Conservation (phyloP, 1,140 invertebrate species). For the Papilio dardanus region DNA sequence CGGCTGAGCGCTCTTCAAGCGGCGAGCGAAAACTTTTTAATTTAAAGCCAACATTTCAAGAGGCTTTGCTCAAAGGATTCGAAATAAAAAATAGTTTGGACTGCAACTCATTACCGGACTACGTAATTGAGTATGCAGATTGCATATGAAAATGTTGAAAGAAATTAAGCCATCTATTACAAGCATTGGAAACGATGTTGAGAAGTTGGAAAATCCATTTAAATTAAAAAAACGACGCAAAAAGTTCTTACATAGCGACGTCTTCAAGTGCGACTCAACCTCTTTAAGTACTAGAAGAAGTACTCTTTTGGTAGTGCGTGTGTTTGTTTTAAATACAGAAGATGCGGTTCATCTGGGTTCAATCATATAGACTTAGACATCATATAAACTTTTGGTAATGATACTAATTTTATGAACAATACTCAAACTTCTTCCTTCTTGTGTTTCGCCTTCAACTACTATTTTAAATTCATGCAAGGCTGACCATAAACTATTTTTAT, state of each 20-base stretch:
- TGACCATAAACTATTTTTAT: background rate
- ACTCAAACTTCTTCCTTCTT: too few species aligned
- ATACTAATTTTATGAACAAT: background rate
- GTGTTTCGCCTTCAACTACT: too few species aligned
- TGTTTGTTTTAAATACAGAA: too few species aligned
- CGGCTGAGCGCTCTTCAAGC: slow-evolving; percentile 50
- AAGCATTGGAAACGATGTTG: slow-evolving; percentile 28
- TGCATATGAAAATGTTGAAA: slow-evolving; percentile 51
- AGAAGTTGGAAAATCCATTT: slow-evolving; percentile 33
- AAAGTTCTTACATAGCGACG: too few species aligned
- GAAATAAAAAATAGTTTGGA: slow-evolving; percentile 69
- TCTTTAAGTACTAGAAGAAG: too few species aligned
- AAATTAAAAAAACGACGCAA: slow-evolving; percentile 1
- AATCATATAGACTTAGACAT: too few species aligned
- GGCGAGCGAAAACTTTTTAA: slow-evolving; percentile 69
- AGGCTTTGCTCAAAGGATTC: slow-evolving; percentile 64
- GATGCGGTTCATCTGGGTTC: too few species aligned
- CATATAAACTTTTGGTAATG: too few species aligned
- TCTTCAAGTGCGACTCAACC: too few species aligned
- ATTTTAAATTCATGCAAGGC: too few species aligned
- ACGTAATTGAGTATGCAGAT: slow-evolving; percentile 63
- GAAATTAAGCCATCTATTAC: slow-evolving; percentile 41
- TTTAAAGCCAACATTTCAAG: slow-evolving; percentile 70
- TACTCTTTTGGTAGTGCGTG: too few species aligned
- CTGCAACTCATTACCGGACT: slow-evolving; percentile 67